A percentile compares a stretch with the other conserved stretches of the same genome.
phyloP scores from a whole-genome alignment of 1,140 invertebrate genomes.

The Nephotettix cincticeps region DNA sequence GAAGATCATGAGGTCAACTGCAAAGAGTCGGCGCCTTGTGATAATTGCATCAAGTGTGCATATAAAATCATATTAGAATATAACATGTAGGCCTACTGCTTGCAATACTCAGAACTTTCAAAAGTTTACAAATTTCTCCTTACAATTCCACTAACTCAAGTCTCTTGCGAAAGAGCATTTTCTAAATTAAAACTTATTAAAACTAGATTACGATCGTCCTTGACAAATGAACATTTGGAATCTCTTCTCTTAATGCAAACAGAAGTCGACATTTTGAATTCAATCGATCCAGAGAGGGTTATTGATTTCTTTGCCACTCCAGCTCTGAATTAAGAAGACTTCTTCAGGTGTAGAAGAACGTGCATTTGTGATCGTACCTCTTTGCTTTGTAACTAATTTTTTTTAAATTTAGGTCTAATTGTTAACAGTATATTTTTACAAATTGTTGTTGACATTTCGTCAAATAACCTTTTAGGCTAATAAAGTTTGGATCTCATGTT shows the following conservation, averaged over 20 bases:
- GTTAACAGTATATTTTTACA: no score
- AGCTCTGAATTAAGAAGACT: no score
- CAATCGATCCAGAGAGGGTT: no score
- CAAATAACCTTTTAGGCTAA: no score
- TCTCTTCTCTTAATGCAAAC: background rate
- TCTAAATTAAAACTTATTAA: background rate
- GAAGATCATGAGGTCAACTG: background rate
- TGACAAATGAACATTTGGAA: background rate
- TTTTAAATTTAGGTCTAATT: no score
- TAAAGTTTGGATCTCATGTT: no score
- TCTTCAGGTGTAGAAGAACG: no score
- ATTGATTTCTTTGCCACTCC: no score
- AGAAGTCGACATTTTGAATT: no score
- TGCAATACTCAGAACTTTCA: background rate
- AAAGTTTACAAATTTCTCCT: background rate
- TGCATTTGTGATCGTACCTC: background rate
- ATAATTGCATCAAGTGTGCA: background rate
- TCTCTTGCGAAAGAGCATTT: background rate
- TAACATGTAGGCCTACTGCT: background rate
- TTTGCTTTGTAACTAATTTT: background rate
- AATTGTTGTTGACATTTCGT: no score
- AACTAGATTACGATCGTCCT: background rate
- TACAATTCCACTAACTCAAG: background rate
- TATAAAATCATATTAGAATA: background rate
- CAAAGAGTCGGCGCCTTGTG: background rate